A percentile compares a stretch with the other conserved stretches of the same genome.
These are phyloP conservation scores for Garrulus glandarius DNA, from an alignment of 2,797 vertebrate genomes.

Conservation along the genomic window DNA sequence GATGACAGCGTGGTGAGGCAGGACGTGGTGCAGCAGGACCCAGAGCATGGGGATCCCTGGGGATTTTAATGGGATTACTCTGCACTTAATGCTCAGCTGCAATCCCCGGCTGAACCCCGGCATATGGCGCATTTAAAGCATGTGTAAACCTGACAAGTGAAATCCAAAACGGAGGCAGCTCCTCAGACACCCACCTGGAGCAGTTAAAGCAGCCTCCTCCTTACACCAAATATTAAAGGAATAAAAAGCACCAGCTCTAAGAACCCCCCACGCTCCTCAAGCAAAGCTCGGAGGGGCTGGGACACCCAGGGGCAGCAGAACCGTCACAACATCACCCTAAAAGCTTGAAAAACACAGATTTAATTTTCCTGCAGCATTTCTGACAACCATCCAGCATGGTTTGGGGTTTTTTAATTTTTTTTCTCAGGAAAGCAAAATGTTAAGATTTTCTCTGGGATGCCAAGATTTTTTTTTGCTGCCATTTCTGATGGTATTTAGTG, in stretches of 20 bases:
- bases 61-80: background rate
- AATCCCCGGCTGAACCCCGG: background rate
- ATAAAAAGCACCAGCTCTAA: background rate
- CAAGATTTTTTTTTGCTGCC: background rate
- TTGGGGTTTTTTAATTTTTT: background rate
- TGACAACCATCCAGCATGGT: background rate
- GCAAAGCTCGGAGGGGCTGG: background rate
- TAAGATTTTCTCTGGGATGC: background rate
- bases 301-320: background rate
- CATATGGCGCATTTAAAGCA: background rate
- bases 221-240: background rate
- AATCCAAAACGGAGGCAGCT: background rate
- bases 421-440: background rate
- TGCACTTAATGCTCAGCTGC: background rate
- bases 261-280: background rate
- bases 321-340: rapidly evolving
- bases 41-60: background rate
- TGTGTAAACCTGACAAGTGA: background rate
- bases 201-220: background rate
- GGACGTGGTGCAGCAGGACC: background rate
- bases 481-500: background rate
- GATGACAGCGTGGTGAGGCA: background rate
- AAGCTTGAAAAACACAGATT: background rate
- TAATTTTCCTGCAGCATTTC: background rate
- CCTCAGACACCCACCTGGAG: background rate